phyloP scores from a whole-genome alignment of 1,140 invertebrate genomes.

The Drosophila subpulchrella region DNA sequence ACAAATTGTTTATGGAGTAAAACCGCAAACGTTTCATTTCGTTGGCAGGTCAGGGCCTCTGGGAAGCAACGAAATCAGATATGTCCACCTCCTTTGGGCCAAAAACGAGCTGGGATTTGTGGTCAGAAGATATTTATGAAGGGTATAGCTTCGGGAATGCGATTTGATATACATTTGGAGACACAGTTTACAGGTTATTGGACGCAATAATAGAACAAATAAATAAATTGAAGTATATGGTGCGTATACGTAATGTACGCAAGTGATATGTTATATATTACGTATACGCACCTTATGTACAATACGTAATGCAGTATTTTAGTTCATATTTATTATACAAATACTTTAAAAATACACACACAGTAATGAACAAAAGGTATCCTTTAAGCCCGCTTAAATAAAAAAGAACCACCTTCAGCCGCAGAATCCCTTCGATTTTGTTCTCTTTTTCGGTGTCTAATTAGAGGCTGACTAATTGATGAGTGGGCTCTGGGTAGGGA shows the following conservation, averaged over 20 bases:
- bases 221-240: background rate
- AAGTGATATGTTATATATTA: background rate
- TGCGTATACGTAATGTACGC: constrained; percentile 1
- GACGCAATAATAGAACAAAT: no score
- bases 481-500: constrained; percentile 35
- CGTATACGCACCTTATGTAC: background rate
- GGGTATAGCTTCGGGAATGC: constrained; percentile 6
- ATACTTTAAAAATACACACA: no score
- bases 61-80: constrained; percentile 36
- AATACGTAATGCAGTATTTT: background rate
- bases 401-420: background rate
- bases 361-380: background rate
- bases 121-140: background rate
- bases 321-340: no score
- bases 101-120: constrained; percentile 7
- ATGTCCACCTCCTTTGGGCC: constrained; percentile 10
- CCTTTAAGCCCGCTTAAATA: background rate
- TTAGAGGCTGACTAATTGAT: constrained; percentile 67
- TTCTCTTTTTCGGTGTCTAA: constrained; percentile 51
- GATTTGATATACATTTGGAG: no score
- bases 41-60: constrained; percentile 35
- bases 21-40: constrained; percentile 69
- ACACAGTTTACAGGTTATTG: background rate
- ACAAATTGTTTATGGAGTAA: constrained; percentile 75
- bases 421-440: constrained; percentile 7